phyloP scores from a whole-genome alignment of 2,797 vertebrate genomes.

The Silurus lanzhouensis region DNA sequence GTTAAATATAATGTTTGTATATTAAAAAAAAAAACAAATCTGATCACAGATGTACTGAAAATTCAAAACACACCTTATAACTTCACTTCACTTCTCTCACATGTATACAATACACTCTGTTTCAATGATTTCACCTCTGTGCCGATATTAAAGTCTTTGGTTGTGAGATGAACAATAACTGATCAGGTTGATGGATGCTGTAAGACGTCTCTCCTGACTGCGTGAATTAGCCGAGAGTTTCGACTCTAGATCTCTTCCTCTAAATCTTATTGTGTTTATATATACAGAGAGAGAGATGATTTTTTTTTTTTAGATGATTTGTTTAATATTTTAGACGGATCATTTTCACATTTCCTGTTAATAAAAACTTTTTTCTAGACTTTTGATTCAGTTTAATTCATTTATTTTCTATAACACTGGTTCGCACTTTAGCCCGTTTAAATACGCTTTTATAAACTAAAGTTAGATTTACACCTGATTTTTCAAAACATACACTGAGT shows the following conservation, averaged over 20 bases:
- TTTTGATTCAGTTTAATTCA: no score
- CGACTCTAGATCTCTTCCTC: background rate
- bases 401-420: no score
- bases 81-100: background rate
- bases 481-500: no score
- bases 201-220: constrained; percentile 30
- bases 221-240: background rate
- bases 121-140: background rate
- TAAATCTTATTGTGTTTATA: no score
- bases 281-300: no score
- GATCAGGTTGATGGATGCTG: background rate
- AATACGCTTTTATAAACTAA: no score
- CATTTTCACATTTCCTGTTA: no score
- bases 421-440: no score
- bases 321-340: no score
- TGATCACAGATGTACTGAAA: background rate
- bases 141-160: background rate
- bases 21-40: background rate
- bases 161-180: background rate
- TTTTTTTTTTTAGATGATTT: no score
- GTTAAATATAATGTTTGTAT: background rate
- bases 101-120: background rate
- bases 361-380: no score
- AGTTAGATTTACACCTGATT: no score
- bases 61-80: background rate